These are phyloP conservation scores for Ectropis crepuscularia DNA, from an alignment of 2,888 invertebrate genomes.

Conservation along the genomic window DNA sequence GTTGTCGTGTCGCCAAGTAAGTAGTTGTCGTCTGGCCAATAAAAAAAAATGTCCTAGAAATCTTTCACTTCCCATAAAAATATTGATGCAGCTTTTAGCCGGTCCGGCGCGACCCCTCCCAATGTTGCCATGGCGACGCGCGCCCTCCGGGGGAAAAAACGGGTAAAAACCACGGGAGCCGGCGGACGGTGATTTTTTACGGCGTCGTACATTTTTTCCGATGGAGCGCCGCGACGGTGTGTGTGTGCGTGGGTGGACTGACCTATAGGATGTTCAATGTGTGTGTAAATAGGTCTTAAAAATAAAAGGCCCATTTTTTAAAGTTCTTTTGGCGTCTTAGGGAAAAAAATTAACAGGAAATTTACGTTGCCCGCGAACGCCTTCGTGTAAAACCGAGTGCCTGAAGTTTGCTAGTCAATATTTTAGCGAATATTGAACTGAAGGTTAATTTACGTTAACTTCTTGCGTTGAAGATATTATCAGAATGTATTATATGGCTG, in stretches of 20 bases:
- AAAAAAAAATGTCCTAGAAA: slow-evolving; percentile 46
- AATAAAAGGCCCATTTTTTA: no score
- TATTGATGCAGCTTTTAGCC: slow-evolving; percentile 75
- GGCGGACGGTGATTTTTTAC: slow-evolving; percentile 84
- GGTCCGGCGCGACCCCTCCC: slow-evolving; percentile 47
- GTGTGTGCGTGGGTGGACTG: slow-evolving; percentile 54
- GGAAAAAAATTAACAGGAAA: no score
- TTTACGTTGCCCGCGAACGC: no score
- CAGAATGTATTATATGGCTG: no score
- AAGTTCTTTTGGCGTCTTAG: no score
- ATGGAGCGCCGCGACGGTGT: slow-evolving; percentile 60
- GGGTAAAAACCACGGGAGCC: slow-evolving; percentile 82
- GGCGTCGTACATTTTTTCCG: slow-evolving; percentile 83
- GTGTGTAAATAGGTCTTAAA: background rate
- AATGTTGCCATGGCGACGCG: slow-evolving; percentile 75
- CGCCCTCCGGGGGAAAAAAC: slow-evolving; percentile 83
- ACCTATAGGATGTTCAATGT: slow-evolving; percentile 56
- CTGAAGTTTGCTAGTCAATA: no score
- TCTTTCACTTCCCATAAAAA: slow-evolving; percentile 70
- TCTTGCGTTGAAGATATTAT: no score
- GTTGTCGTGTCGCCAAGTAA: no score
- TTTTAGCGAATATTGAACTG: no score
- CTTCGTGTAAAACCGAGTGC: no score
- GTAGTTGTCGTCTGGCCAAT: slow-evolving; percentile 10
- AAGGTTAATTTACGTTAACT: no score